These are phyloP conservation scores for Arge pagana DNA, from an alignment of 2,888 invertebrate species.

Conservation along the genomic window DNA sequence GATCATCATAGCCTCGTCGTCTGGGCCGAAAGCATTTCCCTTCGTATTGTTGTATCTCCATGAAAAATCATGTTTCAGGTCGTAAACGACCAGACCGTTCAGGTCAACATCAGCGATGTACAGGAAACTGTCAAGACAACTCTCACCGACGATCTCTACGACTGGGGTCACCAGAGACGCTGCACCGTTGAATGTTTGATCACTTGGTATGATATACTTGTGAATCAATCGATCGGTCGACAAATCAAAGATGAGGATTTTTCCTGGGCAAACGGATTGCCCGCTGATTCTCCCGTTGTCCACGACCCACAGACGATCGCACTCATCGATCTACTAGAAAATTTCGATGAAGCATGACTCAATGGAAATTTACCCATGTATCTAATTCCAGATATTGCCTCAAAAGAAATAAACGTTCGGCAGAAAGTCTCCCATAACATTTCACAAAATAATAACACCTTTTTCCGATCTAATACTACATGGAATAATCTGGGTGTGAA, in stretches of 20 bases:
- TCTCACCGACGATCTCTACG: constrained; percentile 48
- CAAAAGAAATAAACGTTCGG: too few relatives aligned
- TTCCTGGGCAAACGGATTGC: constrained; percentile 49
- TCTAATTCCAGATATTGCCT: too few relatives aligned
- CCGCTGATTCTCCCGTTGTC: constrained; percentile 48
- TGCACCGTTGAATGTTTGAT: constrained; percentile 43
- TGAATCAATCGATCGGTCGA: constrained; percentile 48
- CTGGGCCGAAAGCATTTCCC: constrained; percentile 53
- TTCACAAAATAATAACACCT: too few relatives aligned
- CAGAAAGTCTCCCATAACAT: too few relatives aligned
- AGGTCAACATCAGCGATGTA: constrained; percentile 53
- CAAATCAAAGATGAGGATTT: constrained; percentile 56
- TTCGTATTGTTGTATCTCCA: constrained; percentile 53
- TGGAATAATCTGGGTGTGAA: too few relatives aligned
- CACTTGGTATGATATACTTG: constrained; percentile 48
- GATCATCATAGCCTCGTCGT: constrained; percentile 49
- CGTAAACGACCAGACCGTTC: constrained; percentile 52
- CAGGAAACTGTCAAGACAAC: constrained; percentile 48
- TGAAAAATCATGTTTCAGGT: constrained; percentile 43
- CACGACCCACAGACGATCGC: constrained; percentile 57
- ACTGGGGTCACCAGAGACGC: constrained; percentile 52
- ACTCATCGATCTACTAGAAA: constrained; percentile 58
- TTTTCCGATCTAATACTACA: too few relatives aligned
- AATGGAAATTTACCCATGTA: too few relatives aligned
- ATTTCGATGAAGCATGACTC: too few relatives aligned